These are phyloP conservation scores for Heliangelus exortis DNA, from an alignment of 2,797 vertebrate species.

Conservation along the genomic window DNA sequence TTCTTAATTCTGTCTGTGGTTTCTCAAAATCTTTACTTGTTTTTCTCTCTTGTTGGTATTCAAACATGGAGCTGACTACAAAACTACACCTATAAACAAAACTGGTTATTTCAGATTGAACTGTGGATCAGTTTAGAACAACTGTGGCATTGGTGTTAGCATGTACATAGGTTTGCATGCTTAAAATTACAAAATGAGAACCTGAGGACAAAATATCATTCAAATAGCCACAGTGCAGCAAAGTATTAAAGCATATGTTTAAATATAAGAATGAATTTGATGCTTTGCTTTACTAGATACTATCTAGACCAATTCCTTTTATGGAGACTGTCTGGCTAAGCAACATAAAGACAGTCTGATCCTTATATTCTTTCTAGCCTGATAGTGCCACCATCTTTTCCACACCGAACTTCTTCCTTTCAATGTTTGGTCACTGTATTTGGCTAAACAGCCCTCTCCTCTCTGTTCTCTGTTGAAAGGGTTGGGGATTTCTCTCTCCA, in stretches of 20 bases:
- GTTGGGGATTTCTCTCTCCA: not conserved
- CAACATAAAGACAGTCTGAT: not conserved
- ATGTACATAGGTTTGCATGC: not conserved
- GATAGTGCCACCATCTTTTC: not conserved
- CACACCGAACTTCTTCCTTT: not conserved
- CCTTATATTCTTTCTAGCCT: not conserved
- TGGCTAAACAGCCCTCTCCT: not conserved
- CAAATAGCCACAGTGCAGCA: not conserved
- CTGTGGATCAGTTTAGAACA: not conserved
- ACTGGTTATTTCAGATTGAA: not conserved
- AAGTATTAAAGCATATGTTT: not conserved
- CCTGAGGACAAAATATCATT: not conserved
- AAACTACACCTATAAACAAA: not conserved
- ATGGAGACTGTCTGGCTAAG: not conserved
- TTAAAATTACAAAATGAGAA: not conserved
- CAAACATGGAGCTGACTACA: not conserved
- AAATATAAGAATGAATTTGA: not conserved
- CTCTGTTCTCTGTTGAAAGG: not conserved
- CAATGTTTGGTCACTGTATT: not conserved
- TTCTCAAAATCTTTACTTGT: not conserved
- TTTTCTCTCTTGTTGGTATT: not conserved
- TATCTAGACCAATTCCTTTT: constrained; percentile 18
- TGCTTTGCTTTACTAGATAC: not conserved
- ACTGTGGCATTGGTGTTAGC: not conserved
- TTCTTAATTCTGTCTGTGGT: not conserved